phyloP scores from a whole-genome alignment of 2,113 vertebrate genomes.

The Conger conger region DNA sequence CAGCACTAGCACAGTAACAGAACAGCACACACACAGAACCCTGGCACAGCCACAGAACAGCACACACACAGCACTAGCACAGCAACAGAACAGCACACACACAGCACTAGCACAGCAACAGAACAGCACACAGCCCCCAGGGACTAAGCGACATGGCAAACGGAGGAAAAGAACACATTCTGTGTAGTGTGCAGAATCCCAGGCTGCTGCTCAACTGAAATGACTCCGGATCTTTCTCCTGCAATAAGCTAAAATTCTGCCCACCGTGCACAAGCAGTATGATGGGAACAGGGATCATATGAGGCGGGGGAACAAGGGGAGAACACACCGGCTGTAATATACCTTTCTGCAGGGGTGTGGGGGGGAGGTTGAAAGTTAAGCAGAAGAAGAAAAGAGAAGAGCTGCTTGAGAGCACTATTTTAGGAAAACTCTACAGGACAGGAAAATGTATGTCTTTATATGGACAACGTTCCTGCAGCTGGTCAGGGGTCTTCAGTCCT shows the following conservation, averaged over 20 bases:
- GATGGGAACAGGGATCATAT: slow-evolving; percentile 16
- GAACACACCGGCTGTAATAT: neutral
- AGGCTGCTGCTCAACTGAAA: slow-evolving; percentile 10
- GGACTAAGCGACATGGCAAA: slow-evolving; percentile 28
- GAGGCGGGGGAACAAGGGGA: neutral
- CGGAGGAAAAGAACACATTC: slow-evolving; percentile 24
- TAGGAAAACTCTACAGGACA: slow-evolving; percentile 16
- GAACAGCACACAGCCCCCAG: neutral
- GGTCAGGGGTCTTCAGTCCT: neutral
- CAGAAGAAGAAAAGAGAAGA: neutral
- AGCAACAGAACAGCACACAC: neutral
- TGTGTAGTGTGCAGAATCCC: slow-evolving; percentile 28
- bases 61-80: neutral
- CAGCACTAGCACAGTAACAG: no score
- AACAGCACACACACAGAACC: no score
- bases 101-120: neutral
- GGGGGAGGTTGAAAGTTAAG: slow-evolving; percentile 7
- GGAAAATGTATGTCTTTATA: slow-evolving; percentile 19
- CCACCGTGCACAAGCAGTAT: neutral
- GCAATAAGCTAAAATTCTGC: slow-evolving; percentile 31
- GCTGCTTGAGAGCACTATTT: slow-evolving; percentile 7
- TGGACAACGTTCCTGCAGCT: neutral
- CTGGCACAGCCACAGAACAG: no score
- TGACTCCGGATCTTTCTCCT: slow-evolving; percentile 29
- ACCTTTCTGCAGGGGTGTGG: neutral